A percentile compares a stretch with the other conserved stretches of the same genome.
Evolutionary conservation across 2,888 invertebrate species (phyloP).

Genomic region (Sussaba pulchella): DNA sequence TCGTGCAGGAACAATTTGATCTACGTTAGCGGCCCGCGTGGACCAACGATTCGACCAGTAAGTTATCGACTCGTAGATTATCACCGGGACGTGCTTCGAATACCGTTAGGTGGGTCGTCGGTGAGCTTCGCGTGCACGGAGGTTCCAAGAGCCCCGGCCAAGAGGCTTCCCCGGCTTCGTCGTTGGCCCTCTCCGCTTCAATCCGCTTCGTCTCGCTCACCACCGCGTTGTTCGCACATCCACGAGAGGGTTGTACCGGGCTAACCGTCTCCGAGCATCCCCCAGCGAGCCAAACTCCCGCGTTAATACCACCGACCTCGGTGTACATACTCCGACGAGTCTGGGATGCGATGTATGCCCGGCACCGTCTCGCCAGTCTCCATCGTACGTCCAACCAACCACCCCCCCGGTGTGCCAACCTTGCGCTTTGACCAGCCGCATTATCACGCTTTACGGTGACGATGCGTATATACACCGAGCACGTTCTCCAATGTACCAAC

Average conservation of each 20-base stretch:
- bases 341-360: slow-evolving; percentile 35
- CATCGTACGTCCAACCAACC: slow-evolving; percentile 19
- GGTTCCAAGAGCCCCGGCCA: slow-evolving; percentile 44
- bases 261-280: slow-evolving; percentile 58
- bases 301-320: slow-evolving; percentile 60
- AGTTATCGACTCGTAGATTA: slow-evolving; percentile 73
- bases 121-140: not conserved
- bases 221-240: slow-evolving; percentile 36
- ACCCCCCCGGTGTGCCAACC: slow-evolving; percentile 43
- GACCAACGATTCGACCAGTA: slow-evolving; percentile 68
- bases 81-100: slow-evolving; percentile 69
- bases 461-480: slow-evolving; percentile 17
- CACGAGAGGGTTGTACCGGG: slow-evolving; percentile 37
- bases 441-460: slow-evolving; percentile 55
- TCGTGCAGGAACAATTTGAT: slow-evolving; percentile 66
- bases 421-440: slow-evolving; percentile 56
- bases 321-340: slow-evolving; percentile 50
- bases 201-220: slow-evolving; percentile 13
- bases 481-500: slow-evolving; percentile 32
- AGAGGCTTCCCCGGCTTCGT: slow-evolving; percentile 52
- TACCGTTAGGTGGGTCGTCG: slow-evolving; percentile 61
- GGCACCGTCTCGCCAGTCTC: slow-evolving; percentile 20
- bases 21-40: slow-evolving; percentile 56
- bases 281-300: slow-evolving; percentile 45
- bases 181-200: slow-evolving; percentile 39